These are phyloP conservation scores for Hydrotaea diabolus DNA, from an alignment of 2,888 invertebrate species.

Conservation along the genomic window DNA sequence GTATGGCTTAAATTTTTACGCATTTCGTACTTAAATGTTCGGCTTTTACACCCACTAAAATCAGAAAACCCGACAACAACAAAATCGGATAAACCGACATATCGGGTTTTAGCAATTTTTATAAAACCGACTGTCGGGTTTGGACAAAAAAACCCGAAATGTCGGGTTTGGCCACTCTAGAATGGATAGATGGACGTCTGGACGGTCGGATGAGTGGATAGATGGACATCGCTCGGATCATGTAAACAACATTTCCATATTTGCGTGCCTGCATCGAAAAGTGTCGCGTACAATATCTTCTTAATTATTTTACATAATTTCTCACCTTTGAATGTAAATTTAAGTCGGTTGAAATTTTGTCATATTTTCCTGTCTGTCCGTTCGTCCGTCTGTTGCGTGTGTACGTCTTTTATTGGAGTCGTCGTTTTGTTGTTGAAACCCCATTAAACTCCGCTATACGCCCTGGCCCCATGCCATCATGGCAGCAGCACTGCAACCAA, in stretches of 20 bases:
- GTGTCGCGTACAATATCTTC: constrained; percentile 52
- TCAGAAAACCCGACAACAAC: no score
- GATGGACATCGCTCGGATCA: constrained; percentile 7
- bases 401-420: neutral
- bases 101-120: no score
- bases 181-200: no score
- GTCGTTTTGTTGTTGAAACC: constrained; percentile 11
- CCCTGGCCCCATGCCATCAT: no score
- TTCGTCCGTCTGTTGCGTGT: neutral
- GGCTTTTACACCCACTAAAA: no score
- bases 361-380: constrained; percentile 9
- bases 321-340: constrained; percentile 65
- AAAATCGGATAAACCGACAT: no score
- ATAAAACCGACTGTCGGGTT: no score
- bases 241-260: constrained; percentile 37
- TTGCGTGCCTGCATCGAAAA: neutral
- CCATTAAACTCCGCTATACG: constrained; percentile 15
- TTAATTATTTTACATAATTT: constrained; percentile 67
- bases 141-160: no score
- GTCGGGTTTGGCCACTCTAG: no score
- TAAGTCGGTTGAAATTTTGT: constrained; percentile 43
- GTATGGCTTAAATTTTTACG: no score
- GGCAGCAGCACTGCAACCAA: neutral
- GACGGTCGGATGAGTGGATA: neutral
- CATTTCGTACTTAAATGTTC: no score